Conservation (phyloP, 2,797 vertebrate species). For the Rhabdophis nuchalis region DNA sequence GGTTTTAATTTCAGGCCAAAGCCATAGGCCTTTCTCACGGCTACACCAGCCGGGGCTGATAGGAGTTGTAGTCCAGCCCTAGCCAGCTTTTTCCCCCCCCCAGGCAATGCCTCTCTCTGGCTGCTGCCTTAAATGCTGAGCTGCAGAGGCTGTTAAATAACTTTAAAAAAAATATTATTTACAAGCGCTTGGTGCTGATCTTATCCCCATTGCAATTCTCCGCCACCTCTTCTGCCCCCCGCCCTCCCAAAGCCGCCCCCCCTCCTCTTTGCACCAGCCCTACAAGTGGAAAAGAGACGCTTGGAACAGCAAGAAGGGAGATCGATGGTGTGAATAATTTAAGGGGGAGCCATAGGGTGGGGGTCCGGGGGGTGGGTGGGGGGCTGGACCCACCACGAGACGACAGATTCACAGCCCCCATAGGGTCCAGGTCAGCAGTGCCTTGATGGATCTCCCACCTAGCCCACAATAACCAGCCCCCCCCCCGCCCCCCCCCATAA, state of each 20-base stretch:
- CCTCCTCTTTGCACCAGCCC: neutral
- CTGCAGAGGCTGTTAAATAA: neutral
- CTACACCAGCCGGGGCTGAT: neutral
- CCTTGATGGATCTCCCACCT: neutral
- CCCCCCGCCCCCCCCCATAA: neutral
- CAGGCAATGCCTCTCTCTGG: too few species aligned
- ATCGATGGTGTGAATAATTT: constrained; percentile 31
- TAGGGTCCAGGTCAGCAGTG: constrained; percentile 11
- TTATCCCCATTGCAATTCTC: neutral
- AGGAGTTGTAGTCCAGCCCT: neutral
- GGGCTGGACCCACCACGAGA: neutral
- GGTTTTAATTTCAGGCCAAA: neutral
- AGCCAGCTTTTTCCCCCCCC: neutral
- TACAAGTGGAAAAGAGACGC: neutral
- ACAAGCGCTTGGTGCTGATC: neutral
- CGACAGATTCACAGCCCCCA: constrained; percentile 29
- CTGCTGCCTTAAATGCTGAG: neutral
- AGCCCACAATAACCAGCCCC: neutral
- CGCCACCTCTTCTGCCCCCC: neutral
- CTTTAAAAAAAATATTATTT: too few species aligned
- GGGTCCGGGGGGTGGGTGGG: neutral
- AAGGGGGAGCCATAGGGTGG: neutral
- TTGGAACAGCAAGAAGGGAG: constrained; percentile 36
- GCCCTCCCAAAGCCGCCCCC: too few species aligned
- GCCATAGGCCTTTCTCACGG: neutral